These are phyloP conservation scores for Tachuris rubrigastra DNA, from an alignment of 2,113 vertebrate species.

Conservation along the genomic window DNA sequence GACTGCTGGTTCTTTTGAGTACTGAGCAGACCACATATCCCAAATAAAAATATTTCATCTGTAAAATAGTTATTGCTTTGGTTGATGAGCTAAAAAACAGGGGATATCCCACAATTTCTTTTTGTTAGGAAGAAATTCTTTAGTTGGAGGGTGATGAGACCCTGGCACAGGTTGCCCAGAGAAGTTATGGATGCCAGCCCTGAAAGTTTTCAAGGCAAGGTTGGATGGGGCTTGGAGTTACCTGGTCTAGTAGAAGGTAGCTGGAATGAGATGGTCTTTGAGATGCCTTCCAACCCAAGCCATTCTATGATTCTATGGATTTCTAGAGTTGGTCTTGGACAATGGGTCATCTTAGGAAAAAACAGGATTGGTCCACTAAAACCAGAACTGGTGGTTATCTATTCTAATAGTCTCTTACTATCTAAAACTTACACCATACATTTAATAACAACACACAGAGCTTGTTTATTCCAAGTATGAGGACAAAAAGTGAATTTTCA, in stretches of 20 bases:
- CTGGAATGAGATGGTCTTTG: not conserved
- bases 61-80: not conserved
- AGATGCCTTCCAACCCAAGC: not conserved
- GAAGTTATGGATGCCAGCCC: not conserved
- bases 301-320: not conserved
- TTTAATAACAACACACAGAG: not conserved
- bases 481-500: slow-evolving; percentile 25
- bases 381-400: not conserved
- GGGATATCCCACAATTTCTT: not conserved
- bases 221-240: not conserved
- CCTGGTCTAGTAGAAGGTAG: not conserved
- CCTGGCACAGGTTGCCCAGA: not conserved
- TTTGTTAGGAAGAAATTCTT: not conserved
- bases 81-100: not conserved
- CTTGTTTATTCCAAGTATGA: slow-evolving; percentile 6
- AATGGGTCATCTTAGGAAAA: not conserved
- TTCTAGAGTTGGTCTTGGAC: not conserved
- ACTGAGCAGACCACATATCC: not conserved
- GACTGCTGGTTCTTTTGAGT: not conserved
- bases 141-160: not conserved
- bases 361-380: not conserved
- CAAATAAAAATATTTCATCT: not conserved
- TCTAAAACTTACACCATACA: not conserved
- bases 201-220: not conserved
- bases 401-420: not conserved